Conservation (phyloP, 1,140 invertebrate genomes). For the Sitobion miscanthi region DNA sequence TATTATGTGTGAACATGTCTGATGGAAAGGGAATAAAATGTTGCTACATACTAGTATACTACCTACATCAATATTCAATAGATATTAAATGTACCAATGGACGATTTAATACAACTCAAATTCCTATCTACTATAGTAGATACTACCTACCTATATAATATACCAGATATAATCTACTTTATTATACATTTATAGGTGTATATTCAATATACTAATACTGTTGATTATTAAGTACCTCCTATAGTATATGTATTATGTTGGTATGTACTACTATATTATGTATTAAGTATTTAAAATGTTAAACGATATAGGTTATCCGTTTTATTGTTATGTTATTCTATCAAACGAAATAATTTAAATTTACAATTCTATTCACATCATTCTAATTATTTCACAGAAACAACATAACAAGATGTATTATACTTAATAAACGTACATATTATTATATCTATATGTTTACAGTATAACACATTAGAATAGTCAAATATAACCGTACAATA, state of each 20-base stretch:
- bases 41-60: neutral
- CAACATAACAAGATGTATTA: neutral
- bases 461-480: neutral
- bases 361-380: neutral
- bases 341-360: neutral
- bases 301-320: neutral
- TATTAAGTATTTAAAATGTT: neutral
- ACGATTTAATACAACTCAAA: neutral
- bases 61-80: neutral
- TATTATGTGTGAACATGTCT: neutral
- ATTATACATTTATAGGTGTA: neutral
- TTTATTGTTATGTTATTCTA: neutral
- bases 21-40: neutral
- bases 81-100: neutral
- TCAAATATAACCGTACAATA: neutral
- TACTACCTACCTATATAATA: neutral
- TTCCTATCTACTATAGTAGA: neutral
- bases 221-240: too few species aligned
- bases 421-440: neutral
- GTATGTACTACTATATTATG: neutral
- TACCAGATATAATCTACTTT: neutral
- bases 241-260: too few species aligned
- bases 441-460: neutral
- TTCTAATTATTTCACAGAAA: neutral
- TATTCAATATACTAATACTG: too few species aligned